A percentile compares a stretch with the other conserved stretches of the same genome.
Conservation (phyloP, 92 coral and sea anemone species). For the Siderastrea radians region DNA sequence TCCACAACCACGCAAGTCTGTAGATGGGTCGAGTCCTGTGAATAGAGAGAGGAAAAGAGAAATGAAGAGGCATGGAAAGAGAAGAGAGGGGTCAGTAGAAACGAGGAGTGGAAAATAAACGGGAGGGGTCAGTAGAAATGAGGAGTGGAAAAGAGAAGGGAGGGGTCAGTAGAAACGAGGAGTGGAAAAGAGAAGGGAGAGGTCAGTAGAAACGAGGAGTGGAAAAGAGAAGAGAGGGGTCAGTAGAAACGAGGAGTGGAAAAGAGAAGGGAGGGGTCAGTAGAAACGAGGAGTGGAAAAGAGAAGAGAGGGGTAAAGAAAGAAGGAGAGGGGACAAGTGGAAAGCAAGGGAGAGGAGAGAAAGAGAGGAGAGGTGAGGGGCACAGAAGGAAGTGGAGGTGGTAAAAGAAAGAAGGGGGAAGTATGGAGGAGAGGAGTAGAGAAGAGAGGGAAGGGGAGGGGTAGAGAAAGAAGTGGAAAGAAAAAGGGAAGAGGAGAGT, state of each 20-base stretch:
- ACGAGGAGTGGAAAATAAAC: too few relatives aligned
- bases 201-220: background rate
- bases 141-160: background rate
- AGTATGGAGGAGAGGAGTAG: background rate
- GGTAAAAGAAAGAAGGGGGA: background rate
- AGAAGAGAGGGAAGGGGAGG: background rate
- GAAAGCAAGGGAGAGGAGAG: background rate
- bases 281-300: too few relatives aligned
- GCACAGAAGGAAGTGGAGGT: background rate
- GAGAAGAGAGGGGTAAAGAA: background rate
- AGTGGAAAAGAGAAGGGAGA: background rate
- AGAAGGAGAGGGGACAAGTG: background rate
- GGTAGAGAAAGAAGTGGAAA: background rate
- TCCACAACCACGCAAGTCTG: conserved; percentile 98
- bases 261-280: background rate
- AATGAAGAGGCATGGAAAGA: background rate
- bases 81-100: background rate
- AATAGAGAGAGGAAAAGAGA: background rate
- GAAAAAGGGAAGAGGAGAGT: background rate
- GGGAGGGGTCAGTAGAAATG: background rate
- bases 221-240: background rate
- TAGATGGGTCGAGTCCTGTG: conserved; percentile 95
- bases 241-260: too few relatives aligned
- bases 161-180: background rate
- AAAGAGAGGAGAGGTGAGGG: background rate